A percentile compares a stretch with the other conserved stretches of the same genome.
phyloP scores from a whole-genome alignment of 2,113 vertebrate species.

The Anarhynchus alexandrinus region DNA sequence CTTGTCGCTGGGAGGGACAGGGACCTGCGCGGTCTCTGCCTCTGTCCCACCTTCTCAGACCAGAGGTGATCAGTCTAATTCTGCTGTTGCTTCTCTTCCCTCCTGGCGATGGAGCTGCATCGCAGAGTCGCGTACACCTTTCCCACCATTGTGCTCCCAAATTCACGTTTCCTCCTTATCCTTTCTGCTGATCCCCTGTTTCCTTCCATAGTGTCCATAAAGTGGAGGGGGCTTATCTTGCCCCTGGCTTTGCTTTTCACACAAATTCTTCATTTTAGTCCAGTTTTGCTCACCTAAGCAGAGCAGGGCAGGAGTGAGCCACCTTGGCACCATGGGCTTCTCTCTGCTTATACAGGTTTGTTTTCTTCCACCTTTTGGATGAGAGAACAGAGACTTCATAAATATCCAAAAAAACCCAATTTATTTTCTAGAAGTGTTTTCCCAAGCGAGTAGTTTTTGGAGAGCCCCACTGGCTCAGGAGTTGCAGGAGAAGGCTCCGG shows the following conservation, averaged over 20 bases:
- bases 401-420: not conserved
- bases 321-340: not conserved
- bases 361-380: not conserved
- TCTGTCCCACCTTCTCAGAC: not conserved
- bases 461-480: not conserved
- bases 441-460: not conserved
- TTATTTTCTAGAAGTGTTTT: not conserved
- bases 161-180: rapidly evolving
- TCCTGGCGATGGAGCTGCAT: no score
- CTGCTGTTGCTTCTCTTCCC: not conserved
- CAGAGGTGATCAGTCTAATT: no score
- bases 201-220: not conserved
- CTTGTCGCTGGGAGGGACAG: not conserved
- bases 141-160: not conserved
- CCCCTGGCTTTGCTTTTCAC: not conserved
- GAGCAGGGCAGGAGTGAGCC: not conserved
- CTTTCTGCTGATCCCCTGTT: not conserved
- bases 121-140: not conserved
- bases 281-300: not conserved
- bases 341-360: not conserved
- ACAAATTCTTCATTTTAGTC: not conserved
- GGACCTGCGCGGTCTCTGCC: not conserved
- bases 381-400: not conserved
- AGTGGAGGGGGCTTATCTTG: not conserved
- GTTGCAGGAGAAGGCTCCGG: not conserved